Evolutionary conservation across 2,797 vertebrate genomes (phyloP).

Genomic region (Malurus leucopterus): DNA sequence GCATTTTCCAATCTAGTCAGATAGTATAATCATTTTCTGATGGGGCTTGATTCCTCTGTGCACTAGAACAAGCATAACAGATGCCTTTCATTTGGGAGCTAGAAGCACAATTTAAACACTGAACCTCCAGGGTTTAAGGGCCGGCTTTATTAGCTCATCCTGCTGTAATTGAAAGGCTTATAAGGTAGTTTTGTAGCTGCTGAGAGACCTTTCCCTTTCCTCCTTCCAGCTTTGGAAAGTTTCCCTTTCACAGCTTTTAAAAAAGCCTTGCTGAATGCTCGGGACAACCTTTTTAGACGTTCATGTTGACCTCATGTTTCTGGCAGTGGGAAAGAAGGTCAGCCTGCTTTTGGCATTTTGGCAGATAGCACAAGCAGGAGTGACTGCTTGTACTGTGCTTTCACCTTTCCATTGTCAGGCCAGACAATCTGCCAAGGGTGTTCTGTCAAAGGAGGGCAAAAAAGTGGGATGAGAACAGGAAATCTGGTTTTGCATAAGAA

Average conservation of each 20-base stretch:
- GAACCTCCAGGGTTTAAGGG: background rate
- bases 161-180: constrained; percentile 20
- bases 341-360: constrained; percentile 25
- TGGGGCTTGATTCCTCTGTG: background rate
- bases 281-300: background rate
- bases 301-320: constrained; percentile 16
- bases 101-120: background rate
- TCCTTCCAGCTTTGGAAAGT: background rate
- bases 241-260: background rate
- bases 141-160: constrained; percentile 26
- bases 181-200: constrained; percentile 28
- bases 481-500: constrained; percentile 51
- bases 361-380: constrained; percentile 21
- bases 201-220: background rate
- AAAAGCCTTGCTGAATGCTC: background rate
- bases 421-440: background rate
- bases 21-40: background rate
- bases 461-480: constrained; percentile 35
- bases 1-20: fast-evolving
- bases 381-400: background rate
- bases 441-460: constrained; percentile 15
- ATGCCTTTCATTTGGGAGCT: background rate
- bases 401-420: constrained; percentile 26
- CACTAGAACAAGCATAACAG: background rate
- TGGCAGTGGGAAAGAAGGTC: background rate